Base-by-base conservation (phyloP, 2,113 vertebrate genomes). In the Pangasianodon hypophthalmus region DNA sequence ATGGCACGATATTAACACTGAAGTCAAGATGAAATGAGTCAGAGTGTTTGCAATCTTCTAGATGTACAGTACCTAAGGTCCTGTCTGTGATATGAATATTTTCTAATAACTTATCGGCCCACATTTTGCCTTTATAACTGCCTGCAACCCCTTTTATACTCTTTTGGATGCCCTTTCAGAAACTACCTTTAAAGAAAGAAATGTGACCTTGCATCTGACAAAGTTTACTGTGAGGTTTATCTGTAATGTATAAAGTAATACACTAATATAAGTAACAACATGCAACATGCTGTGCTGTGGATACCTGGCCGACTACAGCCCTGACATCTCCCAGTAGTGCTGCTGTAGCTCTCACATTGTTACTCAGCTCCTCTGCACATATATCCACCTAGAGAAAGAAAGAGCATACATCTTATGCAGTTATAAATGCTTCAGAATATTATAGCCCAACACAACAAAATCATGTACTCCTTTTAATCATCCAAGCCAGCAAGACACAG, bases 311-410 rank as follows among this genome's bases (percentile, higher is more conserved):
- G 91, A 96, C 96, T 79, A 98, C 94, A 0, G 97, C 91, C 1
- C 94, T 96, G 93, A 99, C 92, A 92, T 99, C 97, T 91, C 98
- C 98, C 13, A 99, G 95, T 80, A 99, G 96, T 91, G 94, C 93
- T 90, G 95, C 97, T 91, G 95, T 94, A 81, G 98, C 97, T 86
- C 87, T 97, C 77, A 99, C 96, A 4, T 99, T 99, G 95, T 99
- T 99, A n/a, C 97, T 98, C 91, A 99, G 92, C 94, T 99, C 98
- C 94, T 99, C 98, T 80, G 98, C 96, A 96, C 97, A 98, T 92
- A 99, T 96, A 92, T 99, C 98, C 91, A 99, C 93, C 98, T 99
- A 56, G 58, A 91, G 4, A 90, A 37, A 90, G 88, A 90, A 41
- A 81, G 29, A 81, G 3, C 24, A 24, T 24, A 29, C n/a, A 84